Evolutionary conservation across 2,113 vertebrate species (phyloP), one percentile per base, ranked within the genome.

Genomic region (Platichthys stellatus): DNA sequence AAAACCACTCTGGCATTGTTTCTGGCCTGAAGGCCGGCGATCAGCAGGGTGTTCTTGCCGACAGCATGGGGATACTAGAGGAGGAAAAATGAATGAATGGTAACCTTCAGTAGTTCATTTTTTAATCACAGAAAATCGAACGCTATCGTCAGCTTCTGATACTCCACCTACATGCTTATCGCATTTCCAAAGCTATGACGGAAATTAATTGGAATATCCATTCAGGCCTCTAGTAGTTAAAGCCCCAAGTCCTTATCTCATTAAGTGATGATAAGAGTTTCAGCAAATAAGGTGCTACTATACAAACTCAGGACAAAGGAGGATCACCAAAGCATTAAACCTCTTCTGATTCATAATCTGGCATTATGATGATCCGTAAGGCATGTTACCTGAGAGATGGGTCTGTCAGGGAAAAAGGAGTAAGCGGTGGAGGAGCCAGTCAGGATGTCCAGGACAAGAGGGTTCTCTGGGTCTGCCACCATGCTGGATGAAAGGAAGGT

Each of bases 381-480:
- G 40, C 2, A 28, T 10, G 20, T 0, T 91, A 99, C 98, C 95
- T 99, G 98, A 57, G 96, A 96, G 73, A 99, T 96, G 1, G 97
- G 95, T 56, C 97, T 96, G 80, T 99, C 98, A 0, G 98, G 98
- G 83, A 99, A 99, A 92, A 95, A 99, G 65, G 97, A 98, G 82
- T 99, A 99, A 0, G 97, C 94, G 1, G 97, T 97, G 0, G 98
- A 99, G 8, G 98, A 98, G 56, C 97, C 98, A 0, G 98, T 99
- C n/a, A 99, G 94, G 83, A 99, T 98, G 82, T 99, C 98, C 91
- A 99, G 86, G 12, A 99, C 98, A 40, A 99, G 92, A 0, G 97
- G 97, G 72, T 99, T 99, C 62, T 99, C 97, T 0, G 97, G 97
- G 82, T 99, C 98, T 8, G 98, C 98, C 86, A 99, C 98, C 98